These are phyloP conservation scores for Lordiphosa collinella DNA, from an alignment of 1,140 invertebrate species.

Conservation along the genomic window DNA sequence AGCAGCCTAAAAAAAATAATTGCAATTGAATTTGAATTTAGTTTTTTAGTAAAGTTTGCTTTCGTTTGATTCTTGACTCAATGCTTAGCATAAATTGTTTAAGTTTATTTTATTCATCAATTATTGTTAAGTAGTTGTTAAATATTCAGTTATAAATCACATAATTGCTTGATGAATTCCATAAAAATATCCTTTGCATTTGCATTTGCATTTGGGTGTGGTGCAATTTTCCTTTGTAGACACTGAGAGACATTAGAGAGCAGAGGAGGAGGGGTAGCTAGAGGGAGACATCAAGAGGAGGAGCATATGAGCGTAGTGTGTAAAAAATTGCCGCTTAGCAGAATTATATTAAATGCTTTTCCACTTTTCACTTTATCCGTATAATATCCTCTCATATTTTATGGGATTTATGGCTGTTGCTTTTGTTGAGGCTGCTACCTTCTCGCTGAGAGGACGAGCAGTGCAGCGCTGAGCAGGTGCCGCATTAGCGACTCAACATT, in stretches of 20 bases:
- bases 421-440: conserved; percentile 53
- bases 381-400: conserved; percentile 18
- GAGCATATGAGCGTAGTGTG: conserved; percentile 22
- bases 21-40: conserved; percentile 69
- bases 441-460: conserved; percentile 32
- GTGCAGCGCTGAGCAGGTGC: conserved; percentile 41
- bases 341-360: conserved; percentile 59
- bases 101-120: conserved; percentile 49
- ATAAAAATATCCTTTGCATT: conserved; percentile 37
- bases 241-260: conserved; percentile 41
- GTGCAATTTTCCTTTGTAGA: conserved; percentile 39
- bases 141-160: conserved; percentile 74
- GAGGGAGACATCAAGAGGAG: background rate
- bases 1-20: conserved; percentile 62
- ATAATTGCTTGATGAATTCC: conserved; percentile 78
- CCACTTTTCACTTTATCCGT: conserved; percentile 33
- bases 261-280: conserved; percentile 6
- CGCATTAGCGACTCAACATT: conserved; percentile 33
- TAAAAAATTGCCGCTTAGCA: conserved; percentile 46
- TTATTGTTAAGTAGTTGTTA: conserved; percentile 74
- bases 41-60: conserved; percentile 20
- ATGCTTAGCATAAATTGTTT: conserved; percentile 55
- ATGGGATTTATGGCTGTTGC: conserved; percentile 9
- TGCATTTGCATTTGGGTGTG: background rate
- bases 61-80: conserved; percentile 59